These are phyloP conservation scores for Euura lappo DNA, from an alignment of 1,140 invertebrate genomes.

Conservation along the genomic window DNA sequence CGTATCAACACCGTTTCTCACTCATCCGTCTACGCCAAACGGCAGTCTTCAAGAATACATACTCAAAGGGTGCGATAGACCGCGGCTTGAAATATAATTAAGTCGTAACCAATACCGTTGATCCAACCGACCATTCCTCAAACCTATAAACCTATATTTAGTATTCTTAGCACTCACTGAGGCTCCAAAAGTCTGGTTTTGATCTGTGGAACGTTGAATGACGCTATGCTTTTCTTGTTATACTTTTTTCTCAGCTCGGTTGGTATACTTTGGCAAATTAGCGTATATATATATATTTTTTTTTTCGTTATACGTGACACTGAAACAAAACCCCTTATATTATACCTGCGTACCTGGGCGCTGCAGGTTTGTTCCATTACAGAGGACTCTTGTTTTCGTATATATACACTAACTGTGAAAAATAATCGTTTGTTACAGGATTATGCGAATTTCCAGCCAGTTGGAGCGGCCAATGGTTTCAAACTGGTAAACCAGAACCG, in stretches of 20 bases:
- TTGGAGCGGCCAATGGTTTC: slow-evolving; percentile 65
- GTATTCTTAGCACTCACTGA: neutral
- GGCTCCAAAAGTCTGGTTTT: neutral
- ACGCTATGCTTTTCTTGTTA: too few species aligned
- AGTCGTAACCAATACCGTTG: slow-evolving; percentile 19
- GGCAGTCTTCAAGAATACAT: neutral
- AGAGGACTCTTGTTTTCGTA: neutral
- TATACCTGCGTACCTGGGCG: neutral
- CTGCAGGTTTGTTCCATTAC: neutral
- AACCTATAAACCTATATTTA: slow-evolving; percentile 9
- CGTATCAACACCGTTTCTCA: too few species aligned
- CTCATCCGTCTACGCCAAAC: neutral
- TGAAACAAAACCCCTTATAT: neutral
- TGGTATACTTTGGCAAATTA: too few species aligned
- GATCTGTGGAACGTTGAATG: too few species aligned
- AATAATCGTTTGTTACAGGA: slow-evolving; percentile 37
- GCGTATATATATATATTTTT: neutral
- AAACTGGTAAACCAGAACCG: slow-evolving; percentile 50
- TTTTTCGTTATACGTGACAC: neutral
- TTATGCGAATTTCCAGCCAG: slow-evolving; percentile 58
- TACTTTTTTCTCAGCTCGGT: too few species aligned
- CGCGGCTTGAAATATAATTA: slow-evolving; percentile 14
- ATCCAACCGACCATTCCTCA: slow-evolving; percentile 10
- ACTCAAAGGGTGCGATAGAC: slow-evolving; percentile 10
- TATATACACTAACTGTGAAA: neutral